phyloP scores from a whole-genome alignment of 2,113 vertebrate genomes.

The Micronycteris hirsuta region DNA sequence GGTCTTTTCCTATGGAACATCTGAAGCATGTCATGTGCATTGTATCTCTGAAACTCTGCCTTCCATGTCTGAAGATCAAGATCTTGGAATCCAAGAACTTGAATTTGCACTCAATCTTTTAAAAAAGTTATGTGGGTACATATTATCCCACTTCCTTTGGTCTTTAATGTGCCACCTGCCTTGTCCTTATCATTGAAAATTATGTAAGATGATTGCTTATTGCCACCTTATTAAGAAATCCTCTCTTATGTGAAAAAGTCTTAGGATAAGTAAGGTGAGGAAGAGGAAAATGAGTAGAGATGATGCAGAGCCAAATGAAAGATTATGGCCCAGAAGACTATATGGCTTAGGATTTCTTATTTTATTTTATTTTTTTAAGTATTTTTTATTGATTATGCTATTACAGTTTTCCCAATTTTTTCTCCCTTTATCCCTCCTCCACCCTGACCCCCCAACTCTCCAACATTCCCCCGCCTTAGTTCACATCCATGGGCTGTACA shows the following conservation, averaged over 20 bases:
- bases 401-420: no score
- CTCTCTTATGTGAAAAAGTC: neutral
- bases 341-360: neutral
- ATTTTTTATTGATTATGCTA: no score
- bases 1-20: neutral
- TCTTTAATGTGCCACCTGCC: neutral
- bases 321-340: neutral
- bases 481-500: no score
- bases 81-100: neutral
- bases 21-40: neutral
- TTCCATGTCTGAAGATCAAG: neutral
- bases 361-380: no score
- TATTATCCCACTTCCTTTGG: neutral
- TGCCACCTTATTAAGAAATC: neutral
- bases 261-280: neutral
- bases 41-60: neutral
- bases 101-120: neutral
- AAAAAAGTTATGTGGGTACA: neutral
- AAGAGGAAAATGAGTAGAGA: neutral
- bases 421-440: no score
- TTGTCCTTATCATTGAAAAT: neutral
- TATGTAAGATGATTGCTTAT: neutral
- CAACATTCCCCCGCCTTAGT: no score
- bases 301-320: neutral
- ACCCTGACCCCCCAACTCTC: no score